Evolutionary conservation across 2,797 vertebrate genomes (phyloP).

Genomic region (Sebastes baramenuke): DNA sequence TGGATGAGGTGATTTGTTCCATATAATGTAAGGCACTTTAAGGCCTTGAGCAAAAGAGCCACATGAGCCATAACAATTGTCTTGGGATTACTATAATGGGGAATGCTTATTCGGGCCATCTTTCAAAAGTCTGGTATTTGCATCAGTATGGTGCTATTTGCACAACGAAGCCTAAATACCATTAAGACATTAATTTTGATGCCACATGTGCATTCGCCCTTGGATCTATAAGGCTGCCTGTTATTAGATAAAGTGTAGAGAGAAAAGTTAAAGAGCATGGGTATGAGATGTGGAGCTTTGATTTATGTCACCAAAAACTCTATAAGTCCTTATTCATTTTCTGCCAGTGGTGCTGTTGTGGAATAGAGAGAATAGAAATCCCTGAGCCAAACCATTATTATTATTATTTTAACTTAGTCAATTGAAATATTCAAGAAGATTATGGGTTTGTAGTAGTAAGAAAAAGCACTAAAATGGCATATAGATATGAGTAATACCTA

Average conservation of each 20-base stretch:
- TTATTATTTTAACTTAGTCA: not conserved
- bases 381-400: not conserved
- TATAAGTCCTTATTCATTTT: not conserved
- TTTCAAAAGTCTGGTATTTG: conserved; percentile 2
- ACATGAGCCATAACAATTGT: not conserved
- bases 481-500: not conserved
- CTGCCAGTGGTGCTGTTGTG: not conserved
- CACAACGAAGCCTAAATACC: not conserved
- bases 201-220: not conserved
- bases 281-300: not conserved
- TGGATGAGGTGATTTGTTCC: conserved; percentile 8
- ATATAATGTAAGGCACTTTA: not conserved
- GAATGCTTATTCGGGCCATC: not conserved
- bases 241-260: not conserved
- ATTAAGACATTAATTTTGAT: not conserved
- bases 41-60: not conserved
- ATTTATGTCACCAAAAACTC: not conserved
- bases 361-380: not conserved
- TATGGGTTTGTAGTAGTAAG: not conserved
- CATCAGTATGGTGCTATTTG: not conserved
- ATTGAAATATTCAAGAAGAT: not conserved
- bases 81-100: not conserved
- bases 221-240: not conserved
- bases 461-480: not conserved
- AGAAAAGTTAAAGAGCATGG: not conserved